These are phyloP conservation scores for Azorinus chamasolen DNA, from an alignment of 2,888 invertebrate genomes.

Conservation along the genomic window DNA sequence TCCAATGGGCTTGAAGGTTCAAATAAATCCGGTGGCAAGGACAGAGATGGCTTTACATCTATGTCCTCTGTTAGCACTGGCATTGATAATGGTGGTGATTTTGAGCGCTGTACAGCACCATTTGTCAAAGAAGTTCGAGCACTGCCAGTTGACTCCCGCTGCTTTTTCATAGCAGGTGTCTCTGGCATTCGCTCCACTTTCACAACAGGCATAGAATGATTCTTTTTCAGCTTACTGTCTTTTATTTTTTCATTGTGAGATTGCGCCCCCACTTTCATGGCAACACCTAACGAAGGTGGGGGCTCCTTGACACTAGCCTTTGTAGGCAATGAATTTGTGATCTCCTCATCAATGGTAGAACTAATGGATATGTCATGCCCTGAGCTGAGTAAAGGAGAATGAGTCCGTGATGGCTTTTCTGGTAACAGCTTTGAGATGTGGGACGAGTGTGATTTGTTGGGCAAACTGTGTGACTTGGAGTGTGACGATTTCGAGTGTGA, in stretches of 20 bases:
- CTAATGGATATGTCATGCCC: constrained; percentile 19
- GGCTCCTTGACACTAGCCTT: constrained; percentile 80
- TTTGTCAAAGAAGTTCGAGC: constrained; percentile 54
- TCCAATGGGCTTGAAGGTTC: constrained; percentile 23
- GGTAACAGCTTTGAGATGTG: constrained; percentile 17
- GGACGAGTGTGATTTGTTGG: constrained; percentile 31
- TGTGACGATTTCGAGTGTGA: constrained; percentile 52
- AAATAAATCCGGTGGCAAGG: constrained; percentile 43
- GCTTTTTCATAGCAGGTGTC: constrained; percentile 70
- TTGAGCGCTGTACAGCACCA: constrained; percentile 43
- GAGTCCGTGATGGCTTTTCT: neutral
- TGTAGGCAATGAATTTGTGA: constrained; percentile 60
- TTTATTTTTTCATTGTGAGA: constrained; percentile 61
- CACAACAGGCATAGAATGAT: constrained; percentile 83
- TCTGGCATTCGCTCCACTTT: constrained; percentile 84
- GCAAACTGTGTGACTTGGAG: constrained; percentile 53
- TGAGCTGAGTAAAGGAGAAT: constrained; percentile 5
- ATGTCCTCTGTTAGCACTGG: constrained; percentile 39
- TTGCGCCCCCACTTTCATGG: constrained; percentile 70
- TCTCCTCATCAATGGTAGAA: constrained; percentile 23
- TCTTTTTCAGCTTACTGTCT: constrained; percentile 70
- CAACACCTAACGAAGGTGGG: constrained; percentile 71
- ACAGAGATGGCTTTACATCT: constrained; percentile 27
- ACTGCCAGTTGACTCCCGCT: constrained; percentile 38
- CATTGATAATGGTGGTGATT: constrained; percentile 41